Conservation (phyloP, 2,113 vertebrate genomes). For the Mormoops blainvillei region DNA sequence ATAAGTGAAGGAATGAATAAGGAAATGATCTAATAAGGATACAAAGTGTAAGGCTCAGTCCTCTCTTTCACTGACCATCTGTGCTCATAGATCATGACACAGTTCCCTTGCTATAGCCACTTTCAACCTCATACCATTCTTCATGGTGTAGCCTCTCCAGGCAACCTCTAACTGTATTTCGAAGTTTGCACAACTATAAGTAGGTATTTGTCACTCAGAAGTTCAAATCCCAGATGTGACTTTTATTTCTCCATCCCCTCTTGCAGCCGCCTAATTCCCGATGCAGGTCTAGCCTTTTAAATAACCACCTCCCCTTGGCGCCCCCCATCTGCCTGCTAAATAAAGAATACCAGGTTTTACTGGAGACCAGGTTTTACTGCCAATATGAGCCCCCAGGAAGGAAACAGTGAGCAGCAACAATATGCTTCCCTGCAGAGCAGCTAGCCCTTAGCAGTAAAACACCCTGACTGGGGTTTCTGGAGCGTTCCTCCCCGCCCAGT, state of each 20-base stretch:
- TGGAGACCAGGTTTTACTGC: neutral
- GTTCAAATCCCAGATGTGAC: neutral
- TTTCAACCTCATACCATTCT: neutral
- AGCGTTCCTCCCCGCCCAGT: neutral
- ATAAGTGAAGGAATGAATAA: neutral
- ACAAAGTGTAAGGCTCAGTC: neutral
- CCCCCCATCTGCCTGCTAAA: neutral
- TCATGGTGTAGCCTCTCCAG: neutral
- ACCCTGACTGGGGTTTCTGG: neutral
- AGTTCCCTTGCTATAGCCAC: neutral
- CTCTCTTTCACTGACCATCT: neutral
- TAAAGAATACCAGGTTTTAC: neutral
- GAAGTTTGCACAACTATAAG: neutral
- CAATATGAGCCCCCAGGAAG: neutral
- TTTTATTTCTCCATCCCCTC: neutral
- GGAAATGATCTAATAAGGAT: neutral
- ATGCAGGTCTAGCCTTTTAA: neutral
- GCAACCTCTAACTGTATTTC: neutral
- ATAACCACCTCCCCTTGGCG: neutral
- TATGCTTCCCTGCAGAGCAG: neutral
- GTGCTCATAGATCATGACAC: neutral
- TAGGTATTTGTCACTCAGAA: neutral
- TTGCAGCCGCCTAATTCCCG: neutral
- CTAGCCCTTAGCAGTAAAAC: neutral
- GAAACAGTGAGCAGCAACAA: neutral